phyloP scores from a whole-genome alignment of 2,797 vertebrate species.

The Sebastes oblongus region DNA sequence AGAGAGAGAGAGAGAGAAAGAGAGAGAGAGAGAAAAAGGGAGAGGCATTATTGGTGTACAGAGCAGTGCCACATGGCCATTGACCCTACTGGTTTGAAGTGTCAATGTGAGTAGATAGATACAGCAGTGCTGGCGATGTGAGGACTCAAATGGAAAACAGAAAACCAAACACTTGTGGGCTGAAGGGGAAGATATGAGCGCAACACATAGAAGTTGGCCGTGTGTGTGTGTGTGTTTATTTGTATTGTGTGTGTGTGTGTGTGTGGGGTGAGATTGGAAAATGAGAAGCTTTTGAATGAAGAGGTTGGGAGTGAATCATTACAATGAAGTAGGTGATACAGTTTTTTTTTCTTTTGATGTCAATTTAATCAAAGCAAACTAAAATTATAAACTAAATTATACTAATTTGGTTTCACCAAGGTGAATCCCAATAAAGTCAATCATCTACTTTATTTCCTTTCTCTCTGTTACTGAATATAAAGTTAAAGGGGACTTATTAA shows the following conservation, averaged over 20 bases:
- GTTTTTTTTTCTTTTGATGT: conserved; percentile 18
- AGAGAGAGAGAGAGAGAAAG: background rate
- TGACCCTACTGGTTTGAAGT: conserved; percentile 59
- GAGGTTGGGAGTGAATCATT: conserved; percentile 35
- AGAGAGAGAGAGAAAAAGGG: background rate
- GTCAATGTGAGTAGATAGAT: conserved; percentile 46
- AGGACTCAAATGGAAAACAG: conserved; percentile 50
- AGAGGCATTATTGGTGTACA: conserved; percentile 37
- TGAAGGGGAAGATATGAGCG: conserved; percentile 29
- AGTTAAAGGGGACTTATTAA: background rate
- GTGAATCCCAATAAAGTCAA: background rate
- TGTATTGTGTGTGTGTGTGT: background rate
- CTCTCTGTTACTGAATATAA: conserved; percentile 1
- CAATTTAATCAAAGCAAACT: conserved; percentile 1
- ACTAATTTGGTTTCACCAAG: background rate
- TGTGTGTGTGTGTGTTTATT: background rate
- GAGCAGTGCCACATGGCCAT: conserved; percentile 39
- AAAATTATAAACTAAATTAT: too few relatives aligned
- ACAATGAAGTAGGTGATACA: conserved; percentile 4
- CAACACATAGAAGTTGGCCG: background rate
- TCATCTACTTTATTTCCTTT: background rate
- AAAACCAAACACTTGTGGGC: conserved; percentile 41
- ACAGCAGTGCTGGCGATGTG: conserved; percentile 32
- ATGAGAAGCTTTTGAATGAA: conserved; percentile 36
- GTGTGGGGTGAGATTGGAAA: background rate